Conservation (phyloP, 2,888 invertebrate genomes). For the Tiliacea aurago region DNA sequence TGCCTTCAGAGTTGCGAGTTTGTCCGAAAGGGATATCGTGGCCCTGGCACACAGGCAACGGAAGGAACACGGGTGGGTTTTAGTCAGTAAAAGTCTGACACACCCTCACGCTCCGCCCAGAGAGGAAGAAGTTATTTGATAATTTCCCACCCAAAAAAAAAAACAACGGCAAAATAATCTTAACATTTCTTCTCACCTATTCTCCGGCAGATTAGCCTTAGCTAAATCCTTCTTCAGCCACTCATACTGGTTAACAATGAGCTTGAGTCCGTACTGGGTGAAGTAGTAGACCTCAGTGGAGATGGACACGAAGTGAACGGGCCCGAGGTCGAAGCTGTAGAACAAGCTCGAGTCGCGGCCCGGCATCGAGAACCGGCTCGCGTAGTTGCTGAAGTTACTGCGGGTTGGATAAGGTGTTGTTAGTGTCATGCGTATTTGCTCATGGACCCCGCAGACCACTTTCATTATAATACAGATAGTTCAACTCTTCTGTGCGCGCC, state of each 20-base stretch:
- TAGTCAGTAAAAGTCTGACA: too few relatives aligned
- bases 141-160: too few relatives aligned
- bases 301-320: slow-evolving; percentile 97
- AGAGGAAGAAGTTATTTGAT: too few relatives aligned
- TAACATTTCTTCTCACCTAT: slow-evolving; percentile 86
- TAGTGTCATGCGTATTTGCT: not conserved
- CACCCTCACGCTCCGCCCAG: too few relatives aligned
- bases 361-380: slow-evolving; percentile 97
- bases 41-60: too few relatives aligned
- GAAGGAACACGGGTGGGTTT: too few relatives aligned
- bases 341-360: slow-evolving; percentile 92
- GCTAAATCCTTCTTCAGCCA: slow-evolving; percentile 96
- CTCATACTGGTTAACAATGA: slow-evolving; percentile 94
- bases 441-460: not conserved
- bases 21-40: too few relatives aligned
- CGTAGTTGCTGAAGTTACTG: slow-evolving; percentile 99
- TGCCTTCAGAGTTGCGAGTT: too few relatives aligned
- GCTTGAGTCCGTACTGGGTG: slow-evolving; percentile 95
- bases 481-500: too few relatives aligned
- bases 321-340: slow-evolving; percentile 97
- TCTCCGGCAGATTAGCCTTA: slow-evolving; percentile 93
- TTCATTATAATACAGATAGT: too few relatives aligned
- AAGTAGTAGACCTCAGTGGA: slow-evolving; percentile 99
- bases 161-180: not conserved
- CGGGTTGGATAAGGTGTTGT: too few relatives aligned